Evolutionary conservation across 1,140 invertebrate species (phyloP).

Genomic region (Tetramorium parvispinum): DNA sequence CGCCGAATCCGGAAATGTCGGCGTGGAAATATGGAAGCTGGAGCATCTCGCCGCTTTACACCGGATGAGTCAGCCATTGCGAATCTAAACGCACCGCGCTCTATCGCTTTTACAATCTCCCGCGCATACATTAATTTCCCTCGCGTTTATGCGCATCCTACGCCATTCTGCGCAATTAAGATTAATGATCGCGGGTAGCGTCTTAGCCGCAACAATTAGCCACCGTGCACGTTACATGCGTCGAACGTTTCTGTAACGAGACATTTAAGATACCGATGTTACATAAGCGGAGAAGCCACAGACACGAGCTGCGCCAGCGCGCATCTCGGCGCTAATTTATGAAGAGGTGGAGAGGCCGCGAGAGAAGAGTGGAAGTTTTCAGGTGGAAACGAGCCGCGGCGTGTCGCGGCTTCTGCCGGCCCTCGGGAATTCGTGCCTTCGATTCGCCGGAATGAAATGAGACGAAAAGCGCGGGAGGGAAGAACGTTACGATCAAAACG

Average conservation of each 20-base stretch:
- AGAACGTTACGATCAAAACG: slow-evolving; percentile 41
- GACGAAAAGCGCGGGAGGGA: slow-evolving; percentile 37
- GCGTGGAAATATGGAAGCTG: background rate
- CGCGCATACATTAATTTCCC: slow-evolving; percentile 48
- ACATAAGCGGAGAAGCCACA: slow-evolving; percentile 21
- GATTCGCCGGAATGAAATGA: background rate
- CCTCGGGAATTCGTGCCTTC: background rate
- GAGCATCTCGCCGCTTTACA: background rate
- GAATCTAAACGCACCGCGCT: slow-evolving; percentile 25
- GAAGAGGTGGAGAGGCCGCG: background rate
- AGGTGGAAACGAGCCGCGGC: background rate
- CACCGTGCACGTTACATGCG: slow-evolving; percentile 12
- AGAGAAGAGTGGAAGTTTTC: background rate
- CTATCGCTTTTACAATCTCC: slow-evolving; percentile 37
- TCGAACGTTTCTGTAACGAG: slow-evolving; percentile 30
- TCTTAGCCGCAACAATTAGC: slow-evolving; percentile 45
- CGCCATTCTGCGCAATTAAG: slow-evolving; percentile 44
- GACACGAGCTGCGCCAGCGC: slow-evolving; percentile 18
- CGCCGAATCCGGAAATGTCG: background rate
- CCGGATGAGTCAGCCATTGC: slow-evolving; percentile 13
- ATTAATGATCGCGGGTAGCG: slow-evolving; percentile 47
- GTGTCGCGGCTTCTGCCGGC: background rate
- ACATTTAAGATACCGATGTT: slow-evolving; percentile 47
- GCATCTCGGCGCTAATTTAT: background rate
- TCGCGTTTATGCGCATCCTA: slow-evolving; percentile 17